Evolutionary conservation across 2,888 invertebrate genomes (phyloP), one percentile per base, ranked within the genome.

Genomic region (Pocota personata): DNA sequence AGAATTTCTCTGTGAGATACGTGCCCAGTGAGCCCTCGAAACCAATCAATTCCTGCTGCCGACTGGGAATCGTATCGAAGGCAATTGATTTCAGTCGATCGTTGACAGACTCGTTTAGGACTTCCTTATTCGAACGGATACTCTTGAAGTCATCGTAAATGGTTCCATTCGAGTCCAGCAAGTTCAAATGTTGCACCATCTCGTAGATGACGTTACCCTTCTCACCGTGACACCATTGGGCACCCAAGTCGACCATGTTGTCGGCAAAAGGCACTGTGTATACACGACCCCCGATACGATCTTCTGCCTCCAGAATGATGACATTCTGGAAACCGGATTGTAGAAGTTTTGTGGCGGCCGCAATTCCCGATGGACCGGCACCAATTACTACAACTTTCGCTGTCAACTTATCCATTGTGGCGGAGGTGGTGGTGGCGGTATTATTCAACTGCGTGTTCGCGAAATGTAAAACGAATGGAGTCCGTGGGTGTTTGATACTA

Each of bases 141-240:
- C 90, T 91, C 16, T 88, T 88, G 62, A 88, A 91, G 43, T 89
- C 89, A 6, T 91, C 90, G 40, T 92, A 92, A n/a, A 89, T 88
- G 1, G 80, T 88, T 14, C 89, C 89, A 0, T 91, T 90, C 1
- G 88, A 62, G 40, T 90, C 90, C n/a, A 92, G 88, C 8, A 91
- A 21, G 58, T 90, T 43, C 40, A 90, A 46, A 3, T 90, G 77
- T 57, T 89, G 87, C 5, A 94, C 94, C 58, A 94, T 89, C 48
- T 94, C 93, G 88, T 93, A 95, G 0, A 95, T 94, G 24, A 94
- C 89, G 91, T 96, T 95, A 57, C 93, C 93, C 89, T 94, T 92
- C 90, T 96, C 95, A 0, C 96, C 92, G 55, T 91, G 92, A 60
- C 92, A 95, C 96, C 96, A 97, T 88, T 97, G 96, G 55, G 96